Base-by-base conservation (phyloP, 2,888 invertebrate genomes). In the Patella depressa region DNA sequence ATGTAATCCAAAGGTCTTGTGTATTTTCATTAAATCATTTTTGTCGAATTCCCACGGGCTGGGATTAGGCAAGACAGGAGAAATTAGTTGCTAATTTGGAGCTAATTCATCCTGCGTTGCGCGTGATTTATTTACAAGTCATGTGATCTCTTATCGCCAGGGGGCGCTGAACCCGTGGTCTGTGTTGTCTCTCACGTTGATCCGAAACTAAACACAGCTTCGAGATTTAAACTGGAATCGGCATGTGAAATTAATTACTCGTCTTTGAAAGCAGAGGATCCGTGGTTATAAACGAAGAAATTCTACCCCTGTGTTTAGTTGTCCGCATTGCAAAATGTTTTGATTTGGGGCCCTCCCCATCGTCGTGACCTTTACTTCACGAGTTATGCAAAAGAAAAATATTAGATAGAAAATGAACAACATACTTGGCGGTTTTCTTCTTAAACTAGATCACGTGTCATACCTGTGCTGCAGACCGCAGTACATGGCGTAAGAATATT, bases 301-400 rank as follows among this genome's bases (percentile, higher is more conserved):
- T 65, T 65, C 24, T 24, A 24, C 19, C 24, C 24, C 45, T 9
- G 9, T 45, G 45, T 65, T 65, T 65, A 24, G 65, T 19, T 65
- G 65, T 65, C 65, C 65, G 24, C 12, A 65, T 65, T 65, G n/a
- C 9, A 65, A 65, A 65, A 65, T 65, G 24, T 65, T 65, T 65
- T 24, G 65, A 65, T 65, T 65, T 14, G 24, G 65, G 19, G 45
- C 19, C 65, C 65, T 65, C 65, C 65, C 65, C 24, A 14, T 24
- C 11, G 65, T 24, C 24, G 19, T 65, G 65, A 65, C 65, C 65
- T 65, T 65, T 65, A 65, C 65, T 24, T 24, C 24, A 65, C 65
- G 24, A 24, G 65, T 65, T 65, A 65, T 65, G 65, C 65, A 65
- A 65, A 65, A 65, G 65, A 65, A 65, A 11, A 65, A 65, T 65